Base-by-base conservation (phyloP, 2,113 vertebrate species). In the Oreotrochilus melanogaster region DNA sequence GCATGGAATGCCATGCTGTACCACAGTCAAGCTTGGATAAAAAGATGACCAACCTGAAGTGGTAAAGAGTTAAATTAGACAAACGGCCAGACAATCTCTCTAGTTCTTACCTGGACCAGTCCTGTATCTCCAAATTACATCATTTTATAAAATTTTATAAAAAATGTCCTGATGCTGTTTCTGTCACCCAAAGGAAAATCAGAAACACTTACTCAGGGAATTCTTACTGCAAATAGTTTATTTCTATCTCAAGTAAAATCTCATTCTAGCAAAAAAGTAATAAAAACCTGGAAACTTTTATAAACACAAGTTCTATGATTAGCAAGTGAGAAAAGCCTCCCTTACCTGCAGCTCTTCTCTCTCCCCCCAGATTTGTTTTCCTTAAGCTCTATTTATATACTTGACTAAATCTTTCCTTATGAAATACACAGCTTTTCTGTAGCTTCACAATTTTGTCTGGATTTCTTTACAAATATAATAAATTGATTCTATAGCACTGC, bases 1-100 rank as follows among this genome's bases (percentile, higher is more conserved):
- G 97, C 99, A 99, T 88, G 99, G 99, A 96, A 99, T 99, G 94
- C 99, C 99, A 98, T 99, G 99, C 96, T 99, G 99, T 97, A 99
- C 99, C 97, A 99, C 99, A 85, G 99, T 99, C 96, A 99, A 98
- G 98, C 99, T 99, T 72, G 99, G 99, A 97, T 99, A 99, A 97
- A 99, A 99, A 78, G 99, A 99, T 76, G 99, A 99, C 99, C 99
- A 99, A 88, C 99, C 99, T 99, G 96, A 83, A 98, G 92, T 94
- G 88, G 95, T 76, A 95, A 97, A 92, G 78, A 92, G 71, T 94
- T 83, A 84, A 93, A 94, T 96, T 97, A 95, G 94, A 95, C 85
- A 95, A 83, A 92, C 1, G 79, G 92, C 89, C 85, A 89, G 60
- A 87, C 94, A 95, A 94, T 86, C 78, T 76, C 72, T 92, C 90